Percentiles rank a stretch among this genome's conserved stretches.
These are phyloP conservation scores for Ptychodera flava DNA, from an alignment of 35 echinoderm and acorn worm species.

Conservation along the genomic window DNA sequence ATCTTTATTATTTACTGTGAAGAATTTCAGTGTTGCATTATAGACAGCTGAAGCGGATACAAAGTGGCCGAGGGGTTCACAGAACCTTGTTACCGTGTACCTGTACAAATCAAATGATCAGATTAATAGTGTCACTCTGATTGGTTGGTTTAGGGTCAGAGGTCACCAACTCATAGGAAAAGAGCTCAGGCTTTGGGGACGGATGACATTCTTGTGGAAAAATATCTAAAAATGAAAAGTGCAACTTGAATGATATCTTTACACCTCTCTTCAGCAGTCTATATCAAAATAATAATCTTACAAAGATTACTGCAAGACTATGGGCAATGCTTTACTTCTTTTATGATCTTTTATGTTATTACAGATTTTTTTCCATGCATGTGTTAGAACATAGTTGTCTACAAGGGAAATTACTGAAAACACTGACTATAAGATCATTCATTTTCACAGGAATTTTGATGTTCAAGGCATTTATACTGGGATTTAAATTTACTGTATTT, in stretches of 20 bases:
- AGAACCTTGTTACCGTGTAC: slow-evolving; percentile 62
- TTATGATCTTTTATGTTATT: too few relatives aligned
- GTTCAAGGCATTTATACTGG: too few relatives aligned
- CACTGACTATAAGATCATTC: too few relatives aligned
- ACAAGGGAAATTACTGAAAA: too few relatives aligned
- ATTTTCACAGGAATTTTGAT: too few relatives aligned
- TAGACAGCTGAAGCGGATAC: slow-evolving; percentile 65
- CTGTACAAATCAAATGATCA: slow-evolving; percentile 7
- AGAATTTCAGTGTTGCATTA: slow-evolving; percentile 86
- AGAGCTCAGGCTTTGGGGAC: background rate
- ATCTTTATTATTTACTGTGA: slow-evolving; percentile 76
- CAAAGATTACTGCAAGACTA: too few relatives aligned
- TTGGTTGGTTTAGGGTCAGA: background rate
- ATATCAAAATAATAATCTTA: too few relatives aligned
- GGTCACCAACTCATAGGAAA: background rate
- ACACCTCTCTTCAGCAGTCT: background rate
- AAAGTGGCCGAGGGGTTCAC: slow-evolving; percentile 68
- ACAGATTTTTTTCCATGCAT: too few relatives aligned
- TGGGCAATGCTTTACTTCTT: too few relatives aligned
- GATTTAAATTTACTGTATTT: too few relatives aligned
- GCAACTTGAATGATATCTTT: background rate
- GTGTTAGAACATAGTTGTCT: too few relatives aligned
- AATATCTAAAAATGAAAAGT: background rate
- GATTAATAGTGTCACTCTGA: background rate
- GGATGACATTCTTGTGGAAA: background rate